These are phyloP conservation scores for Cataglyphis rosenhaueri DNA, from an alignment of 2,888 invertebrate species.

Conservation along the genomic window DNA sequence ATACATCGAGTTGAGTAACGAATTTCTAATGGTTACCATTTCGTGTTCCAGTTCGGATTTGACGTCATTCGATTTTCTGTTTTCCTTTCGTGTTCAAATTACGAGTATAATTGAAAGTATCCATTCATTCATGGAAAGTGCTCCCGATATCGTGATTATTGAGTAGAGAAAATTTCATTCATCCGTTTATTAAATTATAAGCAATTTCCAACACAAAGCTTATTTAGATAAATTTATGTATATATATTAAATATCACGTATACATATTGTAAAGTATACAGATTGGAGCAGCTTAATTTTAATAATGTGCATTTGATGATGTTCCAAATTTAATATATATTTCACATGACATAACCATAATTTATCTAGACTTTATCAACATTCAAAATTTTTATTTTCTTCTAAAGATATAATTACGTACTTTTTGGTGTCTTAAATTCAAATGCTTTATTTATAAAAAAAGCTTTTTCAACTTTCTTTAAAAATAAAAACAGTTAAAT, in stretches of 20 bases:
- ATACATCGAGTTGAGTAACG: slow-evolving; percentile 46
- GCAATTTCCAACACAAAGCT: neutral
- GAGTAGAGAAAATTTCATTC: neutral
- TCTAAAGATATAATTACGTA: neutral
- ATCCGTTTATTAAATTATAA: neutral
- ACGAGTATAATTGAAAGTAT: slow-evolving; percentile 18
- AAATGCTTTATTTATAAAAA: neutral
- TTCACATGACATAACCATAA: neutral
- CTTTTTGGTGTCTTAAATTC: neutral
- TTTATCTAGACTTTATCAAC: neutral
- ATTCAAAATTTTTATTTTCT: neutral
- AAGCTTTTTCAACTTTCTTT: neutral
- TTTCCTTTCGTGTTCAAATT: neutral
- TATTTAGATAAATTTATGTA: neutral
- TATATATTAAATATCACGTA: neutral
- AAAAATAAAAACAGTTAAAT: neutral
- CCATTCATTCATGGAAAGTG: neutral
- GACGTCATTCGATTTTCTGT: slow-evolving; percentile 11
- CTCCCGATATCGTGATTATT: neutral
- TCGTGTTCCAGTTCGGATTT: slow-evolving; percentile 16
- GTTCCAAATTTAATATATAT: neutral
- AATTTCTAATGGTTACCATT: slow-evolving; percentile 44
- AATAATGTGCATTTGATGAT: neutral
- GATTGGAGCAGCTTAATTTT: neutral
- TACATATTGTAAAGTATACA: neutral